Evolutionary conservation across 2,888 invertebrate genomes (phyloP), one percentile per base, ranked within the genome.

Genomic region (Tipula lateralis): DNA sequence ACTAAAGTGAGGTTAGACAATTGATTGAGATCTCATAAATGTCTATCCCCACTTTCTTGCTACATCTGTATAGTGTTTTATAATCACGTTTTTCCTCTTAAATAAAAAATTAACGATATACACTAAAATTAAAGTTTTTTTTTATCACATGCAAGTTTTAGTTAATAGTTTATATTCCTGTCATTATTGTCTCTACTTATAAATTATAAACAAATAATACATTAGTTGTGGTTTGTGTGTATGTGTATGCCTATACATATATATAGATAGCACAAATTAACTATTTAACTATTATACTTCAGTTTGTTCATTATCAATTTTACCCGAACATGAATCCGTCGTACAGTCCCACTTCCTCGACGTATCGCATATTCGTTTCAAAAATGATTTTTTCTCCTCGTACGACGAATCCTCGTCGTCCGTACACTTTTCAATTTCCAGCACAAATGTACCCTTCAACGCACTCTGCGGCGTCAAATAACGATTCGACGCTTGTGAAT

Each of bases 281-380:
- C 66, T 66, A 66, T 66, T 3, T 66, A 66, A 16, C 36, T 44
- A 80, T 86, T 87, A 90, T 85, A 90, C 90, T 87, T 89, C 90
- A 32, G 89, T 88, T 86, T 90, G 89, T 86, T 88, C 87, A 84
- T 86, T 86, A 39, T 87, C 87, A 34, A 87, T 87, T 30, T 50
- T 30, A 84, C 83, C 83, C n/a, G 84, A 39, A 83, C 84, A 83
- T 7, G 84, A 84, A 66, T 83, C 30, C 9, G 66, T 32, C 44
- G 88, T 86, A 86, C 89, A 90, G 85, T 87, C 86, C 86, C 89
- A 86, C 85, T 89, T 89, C 85, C 88, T 88, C n/a, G 90, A 89
- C 87, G 88, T 87, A 86, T 90, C 89, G 86, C 90, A 89, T 86
- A 90, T 88, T 86, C 89, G 88, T 86, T 90, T 88, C 85, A 90